Evolutionary conservation across 30 jellyfish, hydroid and myxozoan genomes (phyloP), one percentile per base, ranked within the genome.

Genomic region (Hydractinia symbiolongicarpus): DNA sequence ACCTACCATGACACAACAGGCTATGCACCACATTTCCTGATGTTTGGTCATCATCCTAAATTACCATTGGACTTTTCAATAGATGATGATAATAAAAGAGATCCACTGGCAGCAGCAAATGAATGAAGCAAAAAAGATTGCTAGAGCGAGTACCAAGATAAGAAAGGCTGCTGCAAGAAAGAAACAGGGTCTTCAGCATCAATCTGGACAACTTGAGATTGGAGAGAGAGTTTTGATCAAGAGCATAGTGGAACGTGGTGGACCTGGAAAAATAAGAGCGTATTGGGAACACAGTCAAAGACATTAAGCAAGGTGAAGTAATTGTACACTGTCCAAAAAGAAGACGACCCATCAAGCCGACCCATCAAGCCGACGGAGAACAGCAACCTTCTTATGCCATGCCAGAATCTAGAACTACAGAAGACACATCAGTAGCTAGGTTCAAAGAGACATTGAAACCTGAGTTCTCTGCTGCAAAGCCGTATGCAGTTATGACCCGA

Each of bases 1-100:
- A 17, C 85, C 5, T 54, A 81, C 62, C 85, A 78, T 57, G 85
- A 72, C 13, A 55, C 81, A 9, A 78, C 95, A 13, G 89, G 85
- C 52, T 85, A 6, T 67, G 56, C 88, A 5, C 95, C 88, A 50
- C 53, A 44, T 75, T 85, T 50, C 79, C 67, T 78, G 14, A 76
- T 79, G 10, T 85, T 78, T 61, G 85, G 95, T 4, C 58, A 82
- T 9, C 44, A 8, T 4, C 89, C 85, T 5, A 56, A 73, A 15
- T 50, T 85, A 85, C 89, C 76, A 5, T 30, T 84, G 16, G 83
- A 76, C 72, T 66, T 77, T 44, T 54, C 51, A 20, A 76, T 84
- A 4, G 81, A 51, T 7, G 16, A 21, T 14, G n/a, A 76, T 30
- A 30, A 0, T 30, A 2, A 30, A 30, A 30, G 44, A 30, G 44